A percentile compares a stretch with the other conserved stretches of the same genome.
Evolutionary conservation across 2,888 invertebrate species (phyloP).

Genomic region (Tridacna crocea): DNA sequence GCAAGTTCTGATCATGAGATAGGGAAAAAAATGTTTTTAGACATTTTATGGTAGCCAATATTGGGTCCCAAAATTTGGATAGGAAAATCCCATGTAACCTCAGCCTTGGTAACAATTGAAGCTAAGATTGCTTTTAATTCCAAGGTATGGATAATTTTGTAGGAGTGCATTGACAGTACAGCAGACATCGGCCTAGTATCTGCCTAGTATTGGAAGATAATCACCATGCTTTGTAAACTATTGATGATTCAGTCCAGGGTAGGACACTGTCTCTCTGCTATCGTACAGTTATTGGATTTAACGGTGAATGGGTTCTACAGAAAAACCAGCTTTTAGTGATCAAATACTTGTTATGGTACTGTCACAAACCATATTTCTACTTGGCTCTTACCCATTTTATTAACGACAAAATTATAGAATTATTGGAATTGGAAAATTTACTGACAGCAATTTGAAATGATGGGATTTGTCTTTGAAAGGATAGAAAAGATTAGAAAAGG

Average conservation of each 20-base stretch:
- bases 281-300: conserved; percentile 1
- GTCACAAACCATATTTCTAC: too few species aligned
- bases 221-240: background rate
- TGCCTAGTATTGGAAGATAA: background rate
- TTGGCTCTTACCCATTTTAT: too few species aligned
- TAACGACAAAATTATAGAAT: too few species aligned
- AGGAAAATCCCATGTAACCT: too few species aligned
- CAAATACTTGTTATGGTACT: background rate
- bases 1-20: background rate
- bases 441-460: too few species aligned
- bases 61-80: too few species aligned
- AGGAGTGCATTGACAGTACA: background rate
- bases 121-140: background rate
- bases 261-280: background rate
- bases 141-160: background rate
- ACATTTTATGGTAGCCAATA: too few species aligned
- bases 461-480: too few species aligned
- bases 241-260: background rate
- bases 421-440: too few species aligned
- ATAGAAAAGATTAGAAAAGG: too few species aligned
- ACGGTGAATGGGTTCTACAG: background rate
- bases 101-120: too few species aligned
- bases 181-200: background rate
- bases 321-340: background rate
- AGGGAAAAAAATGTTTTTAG: too few species aligned